Base-by-base conservation (phyloP, 2,888 invertebrate species). In the Acrocera orbiculus region DNA sequence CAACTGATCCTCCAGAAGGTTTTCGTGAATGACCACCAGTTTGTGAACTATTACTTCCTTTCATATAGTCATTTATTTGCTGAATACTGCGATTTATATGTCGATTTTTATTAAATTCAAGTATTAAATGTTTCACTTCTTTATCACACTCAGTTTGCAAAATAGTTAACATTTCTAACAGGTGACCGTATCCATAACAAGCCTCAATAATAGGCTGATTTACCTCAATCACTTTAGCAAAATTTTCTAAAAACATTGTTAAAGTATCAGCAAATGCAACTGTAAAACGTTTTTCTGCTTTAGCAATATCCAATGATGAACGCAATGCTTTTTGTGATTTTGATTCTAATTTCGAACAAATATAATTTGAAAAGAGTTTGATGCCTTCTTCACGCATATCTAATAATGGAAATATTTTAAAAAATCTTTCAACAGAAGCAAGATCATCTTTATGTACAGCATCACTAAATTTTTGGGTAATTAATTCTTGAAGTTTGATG, bases 361-460 rank as follows among this genome's bases (percentile, higher is more conserved):
- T 67, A 56, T 90, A 93, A 28, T 70, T 71, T 19, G 87, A 83
- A 51, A 93, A 89, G 47, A 86, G 75, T 37, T 73, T 72, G 10
- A 98, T 70, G 0, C 96, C 96, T 46, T 86, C 83, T 25, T 80
- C 74, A 40, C 93, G 85, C 61, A 86, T 78, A 13, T 89, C 89
- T 7, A 99, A 66, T 38, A 95, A 66, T 0, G 98, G 96, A 61
- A 95, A 98, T 49, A 98, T 76, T 60, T 95, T 95, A 58, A 96
- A 96, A 54, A 95, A 86, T 35, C 95, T 66, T 54, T 95, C 92
- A 13, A 95, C 83, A 0, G 83, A 81, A 0, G 82, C 80, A 26
- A 86, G 69, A 56, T 96, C 93, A 47, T 85, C 83, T 32, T 73
- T 74, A 35, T 73, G 71, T 0, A 93, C 82, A 4, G 96, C 89